Conservation (phyloP, 2,113 vertebrate species). For the Mohoua ochrocephala region DNA sequence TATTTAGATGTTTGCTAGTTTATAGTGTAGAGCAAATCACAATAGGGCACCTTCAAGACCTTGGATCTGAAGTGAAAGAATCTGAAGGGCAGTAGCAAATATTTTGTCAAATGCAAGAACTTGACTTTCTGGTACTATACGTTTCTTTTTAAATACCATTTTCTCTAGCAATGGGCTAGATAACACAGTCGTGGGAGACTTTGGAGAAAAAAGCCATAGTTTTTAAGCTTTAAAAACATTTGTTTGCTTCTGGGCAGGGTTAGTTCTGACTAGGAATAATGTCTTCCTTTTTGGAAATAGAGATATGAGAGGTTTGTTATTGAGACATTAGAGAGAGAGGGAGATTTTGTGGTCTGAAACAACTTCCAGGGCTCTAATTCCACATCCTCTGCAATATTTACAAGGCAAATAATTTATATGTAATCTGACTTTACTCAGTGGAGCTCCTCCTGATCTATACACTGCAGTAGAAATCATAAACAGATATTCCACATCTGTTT, state of each 20-base stretch:
- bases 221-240: neutral
- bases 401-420: neutral
- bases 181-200: neutral
- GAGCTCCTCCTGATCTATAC: neutral
- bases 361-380: neutral
- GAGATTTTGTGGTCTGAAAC: neutral
- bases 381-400: constrained; percentile 28
- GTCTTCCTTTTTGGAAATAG: neutral
- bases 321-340: neutral
- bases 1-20: neutral
- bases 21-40: neutral
- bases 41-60: neutral
- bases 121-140: neutral
- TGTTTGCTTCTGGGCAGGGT: neutral
- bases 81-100: neutral
- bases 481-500: constrained; percentile 17
- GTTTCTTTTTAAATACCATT: neutral
- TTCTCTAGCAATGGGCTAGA: neutral
- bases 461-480: constrained; percentile 1
- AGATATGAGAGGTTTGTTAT: neutral
- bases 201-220: fast-evolving
- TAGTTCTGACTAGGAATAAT: neutral
- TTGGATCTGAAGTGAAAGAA: neutral
- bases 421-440: constrained; percentile 14
- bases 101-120: neutral